Evolutionary conservation across 2,113 vertebrate species (phyloP), one percentile per base, ranked within the genome.

Genomic region (Columba janthina): DNA sequence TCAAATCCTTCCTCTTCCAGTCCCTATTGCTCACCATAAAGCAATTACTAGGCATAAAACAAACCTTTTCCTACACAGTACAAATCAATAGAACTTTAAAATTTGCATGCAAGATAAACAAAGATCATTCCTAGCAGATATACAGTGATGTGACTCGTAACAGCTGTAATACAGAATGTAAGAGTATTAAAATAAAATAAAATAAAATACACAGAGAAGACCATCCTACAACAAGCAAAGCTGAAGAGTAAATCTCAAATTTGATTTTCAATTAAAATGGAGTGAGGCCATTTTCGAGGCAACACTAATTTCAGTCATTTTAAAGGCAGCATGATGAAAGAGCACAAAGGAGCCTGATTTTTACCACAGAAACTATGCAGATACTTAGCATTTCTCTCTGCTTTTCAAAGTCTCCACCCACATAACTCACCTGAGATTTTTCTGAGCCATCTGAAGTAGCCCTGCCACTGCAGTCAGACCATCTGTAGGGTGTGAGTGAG

Each of bases 391-490:
- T 93, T 94, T 94, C 84, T 89, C 57, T 46, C 28, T 42, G 31
- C 62, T 66, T 85, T 60, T 83, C 25, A 67, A 90, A 89, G 62
- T 20, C 90, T 95, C 86, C 85, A 56, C 88, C 79, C 69, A 75
- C 90, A 80, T 88, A 81, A 73, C 92, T 88, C 92, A 84, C 36
- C 32, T 69, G 42, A 44, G 73, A 88, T 78, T 90, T 26, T 58
- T 42, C 53, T 12, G 29, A 93, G 81, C 76, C 69, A 77, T 8
- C 71, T 46, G 54, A 85, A 65, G 26, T 3, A 62, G 77, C 10
- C 53, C 61, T 90, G 75, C 28, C 44, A 10, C 53, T 11, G 17
- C 82, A 88, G 60, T 46, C 67, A 70, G 64, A 18, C 29, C 13
- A 5, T 29, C 77, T 57, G 54, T 3, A 67, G 92, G 72, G 42